Evolutionary conservation across 2,113 vertebrate species (phyloP), one percentile per base, ranked within the genome.

Genomic region (Pavo muticus): DNA sequence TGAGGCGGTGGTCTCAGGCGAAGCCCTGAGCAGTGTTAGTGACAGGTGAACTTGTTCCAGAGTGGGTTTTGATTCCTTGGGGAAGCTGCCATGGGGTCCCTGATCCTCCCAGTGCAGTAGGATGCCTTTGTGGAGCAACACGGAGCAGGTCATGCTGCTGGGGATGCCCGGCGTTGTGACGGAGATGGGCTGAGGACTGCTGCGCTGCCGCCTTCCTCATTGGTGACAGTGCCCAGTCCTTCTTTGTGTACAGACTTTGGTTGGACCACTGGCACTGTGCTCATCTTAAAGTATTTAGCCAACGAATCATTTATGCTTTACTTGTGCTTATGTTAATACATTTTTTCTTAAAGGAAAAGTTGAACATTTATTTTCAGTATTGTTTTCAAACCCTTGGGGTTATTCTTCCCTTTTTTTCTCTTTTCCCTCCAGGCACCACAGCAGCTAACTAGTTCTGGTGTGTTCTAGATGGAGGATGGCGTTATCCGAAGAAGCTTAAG

Each of bases 51-150:
- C 30, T 21, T 24, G 9, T 37, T 85, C 40, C 29, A 25, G 12
- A 69, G 24, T 10, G 11, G 11, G 1, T 8, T 73, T 59, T 57
- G 32, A 52, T 70, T 76, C 75, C 50, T 39, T 6, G 8, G 76
- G 72, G 50, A 19, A 37, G 11, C 0, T 65, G 7, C 20, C 11
- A 0, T 63, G 15, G 69, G 21, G 11, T 68, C 27, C 0, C 4
- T 74, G 44, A 39, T 61, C 19, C 45, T 81, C 75, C 27, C 78
- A 35, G 14, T 39, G 3, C 17, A 2, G 27, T 45, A 48, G n/a
- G 19, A 9, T 50, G 7, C 27, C 18, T 63, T 1, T 74, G 42
- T 1, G 1, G 44, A 79, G 11, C 48, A 84, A 52, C 77, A 19
- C 2, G 0, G 29, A 70, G 14, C 39, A 11, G 9, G 5, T 35